phyloP scores from a whole-genome alignment of 2,888 invertebrate species.

The Xestia c-nigrum region DNA sequence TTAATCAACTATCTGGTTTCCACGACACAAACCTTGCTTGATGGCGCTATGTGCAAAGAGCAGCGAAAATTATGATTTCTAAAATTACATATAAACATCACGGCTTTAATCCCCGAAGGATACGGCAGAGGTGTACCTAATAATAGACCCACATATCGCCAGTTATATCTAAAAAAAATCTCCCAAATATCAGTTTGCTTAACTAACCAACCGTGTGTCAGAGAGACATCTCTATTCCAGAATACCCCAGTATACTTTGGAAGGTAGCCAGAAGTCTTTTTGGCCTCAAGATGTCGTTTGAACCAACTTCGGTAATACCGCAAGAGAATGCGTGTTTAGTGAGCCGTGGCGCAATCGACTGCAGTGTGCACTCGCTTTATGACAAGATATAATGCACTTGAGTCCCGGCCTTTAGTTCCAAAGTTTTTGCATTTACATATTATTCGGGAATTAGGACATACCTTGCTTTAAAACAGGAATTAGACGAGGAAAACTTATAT shows the following conservation, averaged over 20 bases:
- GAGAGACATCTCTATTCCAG: conserved; percentile 71
- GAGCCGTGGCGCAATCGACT: conserved; percentile 65
- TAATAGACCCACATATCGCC: too few species aligned
- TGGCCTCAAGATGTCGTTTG: conserved; percentile 89
- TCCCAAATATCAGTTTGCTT: conserved; percentile 1
- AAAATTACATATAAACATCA: too few species aligned
- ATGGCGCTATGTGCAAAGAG: too few species aligned
- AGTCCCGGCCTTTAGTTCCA: conserved; percentile 32
- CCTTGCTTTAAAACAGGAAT: conserved; percentile 37
- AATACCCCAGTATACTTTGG: conserved; percentile 85
- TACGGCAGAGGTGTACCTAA: too few species aligned
- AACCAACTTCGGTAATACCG: conserved; percentile 80
- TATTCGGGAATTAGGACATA: conserved; percentile 48
- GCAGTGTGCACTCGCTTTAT: conserved; percentile 52
- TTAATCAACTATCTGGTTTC: too few species aligned
- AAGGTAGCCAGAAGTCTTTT: conserved; percentile 87
- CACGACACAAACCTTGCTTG: too few species aligned
- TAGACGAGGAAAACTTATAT: conserved; percentile 27
- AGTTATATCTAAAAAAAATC: background rate
- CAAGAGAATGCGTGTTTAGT: conserved; percentile 75
- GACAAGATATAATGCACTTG: conserved; percentile 44
- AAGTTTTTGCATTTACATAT: conserved; percentile 57
- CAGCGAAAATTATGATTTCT: too few species aligned
- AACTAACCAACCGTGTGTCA: conserved; percentile 71
- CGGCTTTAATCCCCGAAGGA: too few species aligned